Conservation (phyloP, 2,888 invertebrate genomes). For the Mechanitis messenoides region DNA sequence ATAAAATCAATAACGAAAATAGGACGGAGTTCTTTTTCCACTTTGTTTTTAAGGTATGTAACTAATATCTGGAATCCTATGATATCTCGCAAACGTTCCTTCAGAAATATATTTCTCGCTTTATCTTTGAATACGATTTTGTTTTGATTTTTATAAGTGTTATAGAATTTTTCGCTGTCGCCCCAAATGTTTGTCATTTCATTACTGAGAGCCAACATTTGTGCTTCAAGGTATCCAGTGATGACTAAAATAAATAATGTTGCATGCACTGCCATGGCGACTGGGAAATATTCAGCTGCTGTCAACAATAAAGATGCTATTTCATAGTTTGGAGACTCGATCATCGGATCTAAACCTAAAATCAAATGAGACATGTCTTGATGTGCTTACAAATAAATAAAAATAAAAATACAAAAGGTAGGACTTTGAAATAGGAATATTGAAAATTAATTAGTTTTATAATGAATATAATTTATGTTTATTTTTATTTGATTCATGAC, state of each 20-base stretch:
- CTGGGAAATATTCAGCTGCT: constrained; percentile 33
- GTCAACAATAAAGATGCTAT: constrained; percentile 35
- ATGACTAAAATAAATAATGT: constrained; percentile 43
- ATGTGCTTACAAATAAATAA: background rate
- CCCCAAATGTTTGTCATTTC: constrained; percentile 42
- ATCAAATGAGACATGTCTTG: background rate
- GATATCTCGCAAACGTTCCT: constrained; percentile 33
- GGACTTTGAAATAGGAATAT: too few relatives aligned
- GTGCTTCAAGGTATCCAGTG: constrained; percentile 48
- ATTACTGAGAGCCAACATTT: constrained; percentile 45
- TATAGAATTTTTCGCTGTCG: constrained; percentile 23
- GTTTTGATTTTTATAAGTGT: constrained; percentile 6
- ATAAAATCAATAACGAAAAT: constrained; percentile 43
- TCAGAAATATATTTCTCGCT: constrained; percentile 30
- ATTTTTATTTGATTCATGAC: too few relatives aligned
- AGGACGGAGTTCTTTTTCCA: constrained; percentile 38
- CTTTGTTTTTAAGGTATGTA: constrained; percentile 33
- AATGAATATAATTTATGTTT: too few relatives aligned
- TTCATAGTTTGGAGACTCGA: constrained; percentile 50
- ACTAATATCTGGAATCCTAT: constrained; percentile 38
- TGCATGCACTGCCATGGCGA: constrained; percentile 41
- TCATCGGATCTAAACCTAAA: constrained; percentile 51
- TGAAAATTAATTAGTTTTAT: too few relatives aligned
- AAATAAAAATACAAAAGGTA: too few relatives aligned
- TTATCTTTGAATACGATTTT: constrained; percentile 3